Evolutionary conservation across 2,888 invertebrate genomes (phyloP).

Genomic region (Eupithecia exiguata): DNA sequence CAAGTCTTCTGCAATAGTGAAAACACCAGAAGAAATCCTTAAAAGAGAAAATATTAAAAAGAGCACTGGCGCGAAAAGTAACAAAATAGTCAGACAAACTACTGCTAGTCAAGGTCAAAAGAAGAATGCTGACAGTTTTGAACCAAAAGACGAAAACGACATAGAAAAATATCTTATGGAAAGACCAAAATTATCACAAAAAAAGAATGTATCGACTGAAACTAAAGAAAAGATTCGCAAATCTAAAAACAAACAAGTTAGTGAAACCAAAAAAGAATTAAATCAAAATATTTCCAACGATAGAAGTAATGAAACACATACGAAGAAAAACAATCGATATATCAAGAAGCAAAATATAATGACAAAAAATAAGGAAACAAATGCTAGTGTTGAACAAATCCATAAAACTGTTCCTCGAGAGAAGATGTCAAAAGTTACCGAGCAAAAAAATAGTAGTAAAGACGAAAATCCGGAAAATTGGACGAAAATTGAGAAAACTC

Average conservation of each 20-base stretch:
- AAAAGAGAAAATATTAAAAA: neutral
- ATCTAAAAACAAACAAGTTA: neutral
- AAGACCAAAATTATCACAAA: neutral
- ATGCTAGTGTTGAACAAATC: neutral
- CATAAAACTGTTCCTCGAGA: neutral
- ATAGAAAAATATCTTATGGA: constrained; percentile 4
- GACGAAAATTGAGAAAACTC: neutral
- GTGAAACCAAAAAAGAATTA: neutral
- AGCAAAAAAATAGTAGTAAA: neutral
- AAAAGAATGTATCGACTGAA: neutral
- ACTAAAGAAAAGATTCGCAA: neutral
- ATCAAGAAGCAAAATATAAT: neutral
- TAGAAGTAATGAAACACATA: neutral
- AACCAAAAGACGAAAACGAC: neutral
- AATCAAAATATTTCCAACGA: neutral
- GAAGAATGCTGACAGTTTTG: neutral
- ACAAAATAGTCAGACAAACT: neutral
- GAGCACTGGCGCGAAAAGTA: too few species aligned
- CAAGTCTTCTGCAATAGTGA: constrained; percentile 13
- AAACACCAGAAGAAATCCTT: constrained; percentile 10
- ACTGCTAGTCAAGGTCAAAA: neutral
- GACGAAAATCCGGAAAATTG: neutral
- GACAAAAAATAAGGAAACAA: neutral
- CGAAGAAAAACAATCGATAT: neutral
- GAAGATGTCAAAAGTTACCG: neutral